Percentiles rank a stretch among this genome's conserved stretches.
Conservation (phyloP, 2,113 vertebrate genomes). For the Prochilodus magdalenae region DNA sequence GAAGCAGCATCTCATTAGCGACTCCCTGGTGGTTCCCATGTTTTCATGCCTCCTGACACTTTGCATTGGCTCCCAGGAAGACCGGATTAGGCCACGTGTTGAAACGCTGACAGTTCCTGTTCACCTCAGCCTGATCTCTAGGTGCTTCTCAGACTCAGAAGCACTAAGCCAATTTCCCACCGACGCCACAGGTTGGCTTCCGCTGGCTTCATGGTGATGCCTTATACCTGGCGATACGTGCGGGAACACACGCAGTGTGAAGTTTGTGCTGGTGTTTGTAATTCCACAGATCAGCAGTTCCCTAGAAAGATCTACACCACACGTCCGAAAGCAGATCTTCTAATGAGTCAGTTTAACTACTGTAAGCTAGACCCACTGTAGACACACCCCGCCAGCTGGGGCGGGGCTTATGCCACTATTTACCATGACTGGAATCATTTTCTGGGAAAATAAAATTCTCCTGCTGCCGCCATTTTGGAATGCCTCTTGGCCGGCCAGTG, state of each 20-base stretch:
- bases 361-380: too few species aligned
- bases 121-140: neutral
- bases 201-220: neutral
- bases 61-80: neutral
- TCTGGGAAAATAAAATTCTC: too few species aligned
- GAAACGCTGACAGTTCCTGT: neutral
- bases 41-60: neutral
- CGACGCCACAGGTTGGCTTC: neutral
- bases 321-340: too few species aligned
- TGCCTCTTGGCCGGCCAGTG: too few species aligned
- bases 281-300: neutral
- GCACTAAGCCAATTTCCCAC: neutral
- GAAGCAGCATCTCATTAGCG: neutral
- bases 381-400: too few species aligned
- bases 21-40: neutral
- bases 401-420: too few species aligned
- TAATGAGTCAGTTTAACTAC: too few species aligned
- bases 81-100: neutral
- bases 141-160: neutral
- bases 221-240: neutral
- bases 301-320: too few species aligned
- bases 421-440: too few species aligned
- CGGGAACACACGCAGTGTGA: neutral
- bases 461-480: too few species aligned
- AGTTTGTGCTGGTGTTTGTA: neutral